Base-by-base conservation (phyloP, 2,113 vertebrate species). In the Coptodon rendalli region DNA sequence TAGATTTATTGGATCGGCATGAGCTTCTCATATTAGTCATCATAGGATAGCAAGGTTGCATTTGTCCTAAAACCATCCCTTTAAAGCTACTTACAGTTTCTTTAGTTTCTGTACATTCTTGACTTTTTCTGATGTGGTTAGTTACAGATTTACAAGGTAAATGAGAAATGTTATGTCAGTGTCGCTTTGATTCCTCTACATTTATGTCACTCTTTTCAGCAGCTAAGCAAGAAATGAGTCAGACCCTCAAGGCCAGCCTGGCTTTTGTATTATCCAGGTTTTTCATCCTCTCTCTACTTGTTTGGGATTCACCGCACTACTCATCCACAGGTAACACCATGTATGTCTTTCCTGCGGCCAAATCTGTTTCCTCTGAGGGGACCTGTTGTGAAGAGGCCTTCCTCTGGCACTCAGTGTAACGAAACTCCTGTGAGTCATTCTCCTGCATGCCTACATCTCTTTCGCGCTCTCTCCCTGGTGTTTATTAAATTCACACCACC, bases 271-370 rank as follows among this genome's bases (percentile, higher is more conserved):
- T 78, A 48, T 79, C 5, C 52, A n/a, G 14, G 29, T 92, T 80
- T 61, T 73, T 11, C 7, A 19, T 54, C 7, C 81, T 81, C 14
- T 24, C 85, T 63, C 9, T 14, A 1, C 27, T 82, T 66, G 24
- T 73, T 52, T 45, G 86, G 86, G 83, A 80, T 85, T 88, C 31
- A 66, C 92, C 19, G 1, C 13, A 24, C 31, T 10, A 54, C 61
- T 91, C 83, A 57, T 87, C 78, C 45, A 86, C 88, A 89, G 90
- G 87, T 91, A 94, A 80, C 80, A 86, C 95, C 93, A 93, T 94
- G 61, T 95, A 92, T 86, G 94, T 94, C 82, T 94, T 95, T 94
- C 95, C 95, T 94, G 88, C 82, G 27, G 78, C 48, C 3, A 19
- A 81, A 78, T 80, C 43, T 8, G 17, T 90, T 66, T 91, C 43